Evolutionary conservation across 2,888 invertebrate species (phyloP).

Genomic region (Cotesia congregata): DNA sequence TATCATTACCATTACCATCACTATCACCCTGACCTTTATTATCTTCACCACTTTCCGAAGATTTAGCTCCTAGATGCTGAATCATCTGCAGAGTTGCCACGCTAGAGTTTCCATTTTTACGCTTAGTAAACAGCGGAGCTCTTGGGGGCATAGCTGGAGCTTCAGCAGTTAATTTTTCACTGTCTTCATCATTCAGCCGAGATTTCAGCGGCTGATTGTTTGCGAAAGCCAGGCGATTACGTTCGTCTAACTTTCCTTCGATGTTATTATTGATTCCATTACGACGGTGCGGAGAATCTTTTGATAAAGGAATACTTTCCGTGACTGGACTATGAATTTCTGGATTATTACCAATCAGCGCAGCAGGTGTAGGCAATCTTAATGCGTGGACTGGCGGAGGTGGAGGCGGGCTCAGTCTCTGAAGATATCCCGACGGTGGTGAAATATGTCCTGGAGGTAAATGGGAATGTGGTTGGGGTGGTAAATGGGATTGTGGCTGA

Average conservation of each 20-base stretch:
- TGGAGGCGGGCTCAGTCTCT: slow-evolving; percentile 58
- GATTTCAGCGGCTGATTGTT: slow-evolving; percentile 47
- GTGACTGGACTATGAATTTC: slow-evolving; percentile 72
- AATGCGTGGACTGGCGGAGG: slow-evolving; percentile 56
- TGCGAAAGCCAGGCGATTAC: slow-evolving; percentile 42
- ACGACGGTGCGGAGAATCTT: slow-evolving; percentile 28
- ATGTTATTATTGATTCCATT: slow-evolving; percentile 25
- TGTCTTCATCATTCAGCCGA: slow-evolving; percentile 61
- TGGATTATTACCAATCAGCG: slow-evolving; percentile 58
- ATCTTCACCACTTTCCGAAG: slow-evolving; percentile 47
- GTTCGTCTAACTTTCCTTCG: slow-evolving; percentile 46
- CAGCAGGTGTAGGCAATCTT: slow-evolving; percentile 42
- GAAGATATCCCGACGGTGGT: slow-evolving; percentile 38
- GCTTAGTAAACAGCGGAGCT: slow-evolving; percentile 68
- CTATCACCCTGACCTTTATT: slow-evolving; percentile 38
- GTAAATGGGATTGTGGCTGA: slow-evolving; percentile 56
- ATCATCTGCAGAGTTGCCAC: slow-evolving; percentile 81
- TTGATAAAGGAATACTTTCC: slow-evolving; percentile 67
- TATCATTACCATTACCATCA: slow-evolving; percentile 12
- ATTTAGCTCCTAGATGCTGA: slow-evolving; percentile 69
- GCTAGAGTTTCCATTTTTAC: slow-evolving; percentile 64
- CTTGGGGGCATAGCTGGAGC: slow-evolving; percentile 69
- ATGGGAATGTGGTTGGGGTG: slow-evolving; percentile 60
- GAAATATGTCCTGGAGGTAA: slow-evolving; percentile 43
- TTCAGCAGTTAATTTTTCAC: slow-evolving; percentile 63